Evolutionary conservation across 2,113 vertebrate species (phyloP), one percentile per base, ranked within the genome.

Genomic region (Lates calcarifer): DNA sequence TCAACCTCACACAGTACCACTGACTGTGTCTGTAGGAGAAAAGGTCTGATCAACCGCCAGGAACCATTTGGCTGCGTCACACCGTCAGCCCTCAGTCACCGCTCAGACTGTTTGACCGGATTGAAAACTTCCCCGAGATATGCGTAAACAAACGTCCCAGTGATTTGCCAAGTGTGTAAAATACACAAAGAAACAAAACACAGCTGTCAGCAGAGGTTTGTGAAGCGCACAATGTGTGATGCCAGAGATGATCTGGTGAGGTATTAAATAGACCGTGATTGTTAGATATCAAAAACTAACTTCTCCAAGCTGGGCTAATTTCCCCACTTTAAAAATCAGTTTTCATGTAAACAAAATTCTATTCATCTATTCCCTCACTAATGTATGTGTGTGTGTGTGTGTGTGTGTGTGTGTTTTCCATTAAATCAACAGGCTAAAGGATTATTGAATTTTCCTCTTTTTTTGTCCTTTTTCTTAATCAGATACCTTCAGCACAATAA

Each of bases 401-500:
- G n/a, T n/a, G n/a, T n/a, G n/a, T n/a, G n/a, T n/a, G n/a, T n/a
- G n/a, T n/a, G n/a, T 49, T 41, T 67, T 14, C 29, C 17, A 39
- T 49, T 29, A 39, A 57, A 66, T 31, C 41, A 31, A n/a, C 11
- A 35, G 7, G 2, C 5, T 29, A 29, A 24, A 18, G 5, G n/a
- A 6, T 18, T 70, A 17, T 31, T 43, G 45, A 0, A 3, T 28
- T 51, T 58, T 47, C 7, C 2, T 49, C 7, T 28, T 62, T 55
- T 18, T 78, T 74, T 22, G 9, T 24, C 0, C 13, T 77, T 75
- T 78, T 35, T 24, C n/a, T 53, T 37, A 86, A 69, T 69, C 60
- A 99, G 98, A 87, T 98, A 95, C 87, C 95, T 99, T 14, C 98
- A 99, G 82, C 93, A 97, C 90, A 99, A 98, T 86, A 95, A 93